Evolutionary conservation across 1,140 invertebrate species (phyloP), one percentile per base, ranked within the genome.

Genomic region (Amyelois transitella): DNA sequence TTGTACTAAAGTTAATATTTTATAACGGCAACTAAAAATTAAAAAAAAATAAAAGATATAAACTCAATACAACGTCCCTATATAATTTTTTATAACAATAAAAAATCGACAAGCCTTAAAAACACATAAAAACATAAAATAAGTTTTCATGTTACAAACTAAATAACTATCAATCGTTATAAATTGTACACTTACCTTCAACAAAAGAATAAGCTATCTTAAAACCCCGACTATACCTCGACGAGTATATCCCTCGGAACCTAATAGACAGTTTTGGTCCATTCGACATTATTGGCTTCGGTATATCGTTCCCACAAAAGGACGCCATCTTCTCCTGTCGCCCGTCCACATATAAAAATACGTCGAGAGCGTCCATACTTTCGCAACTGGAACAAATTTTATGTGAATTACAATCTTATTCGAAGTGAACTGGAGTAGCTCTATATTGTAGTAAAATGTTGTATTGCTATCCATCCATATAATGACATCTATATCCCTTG

Each of bases 211-310:
- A 98, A 12, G 92, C 92, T 43, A 96, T 95, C 75, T 94, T 93
- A 87, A 98, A 98, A 20, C 96, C 96, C 69, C 92, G 91, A 56
- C 92, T 90, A 69, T 92, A 89, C 76, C 93, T 88, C 14, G 94
- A 93, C 43, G 92, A 92, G 56, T 90, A 88, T 44, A 92, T 79
- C 19, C 94, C 95, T 14, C 92, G 89, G 77, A 97, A 97, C 82
- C 96, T 94, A 5, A 98, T 86, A 43, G 93, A 92, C 69, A 98
- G 89, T 60, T 92, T 90, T 44, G 94, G 93, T 57, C 96, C 95
- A 75, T 94, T 96, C 45, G 96, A 97, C 96, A 98, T 98, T 58
- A 98, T 88, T 53, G 95, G 94, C 63, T 92, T 92, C 0, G 96
- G 95, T 55, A 93, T 75, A 55, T 91, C 92, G 19, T 90, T 91